Base-by-base conservation (phyloP, 2,888 invertebrate species). In the Stenoptilia bipunctidactyla region DNA sequence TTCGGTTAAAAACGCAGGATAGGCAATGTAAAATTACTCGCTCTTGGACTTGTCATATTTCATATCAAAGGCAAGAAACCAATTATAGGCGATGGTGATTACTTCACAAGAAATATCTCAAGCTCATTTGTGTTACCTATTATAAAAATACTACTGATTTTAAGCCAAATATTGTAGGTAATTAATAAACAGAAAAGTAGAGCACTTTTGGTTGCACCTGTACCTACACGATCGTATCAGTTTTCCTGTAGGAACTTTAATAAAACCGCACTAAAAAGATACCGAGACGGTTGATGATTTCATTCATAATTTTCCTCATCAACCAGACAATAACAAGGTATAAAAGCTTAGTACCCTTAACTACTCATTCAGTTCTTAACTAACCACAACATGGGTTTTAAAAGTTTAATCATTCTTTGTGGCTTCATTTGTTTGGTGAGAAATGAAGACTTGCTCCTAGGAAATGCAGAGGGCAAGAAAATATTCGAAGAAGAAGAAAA, bases 161-260 rank as follows among this genome's bases (percentile, higher is more conserved):
- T n/a, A n/a, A n/a, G n/a, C n/a, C n/a, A n/a, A n/a, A n/a, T n/a
- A n/a, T n/a, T n/a, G n/a, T n/a, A n/a, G n/a, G n/a, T n/a, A n/a
- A n/a, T n/a, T n/a, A n/a, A n/a, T n/a, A n/a, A n/a, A n/a, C n/a
- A n/a, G n/a, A n/a, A 20, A 20, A 5, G 20, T 3, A 20, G 20
- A 20, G 20, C 20, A 20, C 20, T 20, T 20, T 20, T 20, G 20
- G 4, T 8, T 8, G 8, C 20, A 20, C 20, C 20, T 20, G 20
- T 20, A 20, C 20, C 20, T 20, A 20, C 20, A 8, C 8, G 20
- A 20, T 20, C 8, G 20, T 20, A 30, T 30, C 30, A 30, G 52
- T 70, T 79, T 80, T 75, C 79, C 79, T 75, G 61, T 57, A 74
- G 74, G 75, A 74, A 70, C 63, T 20, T 20, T 20, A 39, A 27